Conservation (phyloP, 2,113 vertebrate species). For the Orcinus orca region DNA sequence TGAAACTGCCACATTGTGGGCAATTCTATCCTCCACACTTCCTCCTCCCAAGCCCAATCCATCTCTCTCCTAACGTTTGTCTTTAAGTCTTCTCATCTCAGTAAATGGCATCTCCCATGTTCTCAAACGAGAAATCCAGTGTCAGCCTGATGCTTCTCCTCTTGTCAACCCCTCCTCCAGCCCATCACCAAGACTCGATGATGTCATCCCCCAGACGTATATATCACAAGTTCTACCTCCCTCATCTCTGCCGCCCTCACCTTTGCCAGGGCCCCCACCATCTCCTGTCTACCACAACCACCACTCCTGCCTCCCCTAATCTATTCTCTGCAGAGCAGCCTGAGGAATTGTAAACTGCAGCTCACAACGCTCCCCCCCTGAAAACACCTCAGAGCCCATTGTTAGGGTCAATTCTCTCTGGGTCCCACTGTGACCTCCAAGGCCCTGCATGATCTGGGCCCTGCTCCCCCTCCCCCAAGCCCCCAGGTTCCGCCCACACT, state of each 20-base stretch:
- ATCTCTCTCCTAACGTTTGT: background rate
- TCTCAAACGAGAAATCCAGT: background rate
- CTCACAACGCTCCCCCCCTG: background rate
- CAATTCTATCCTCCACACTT: background rate
- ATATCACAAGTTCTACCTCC: background rate
- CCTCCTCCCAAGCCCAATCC: background rate
- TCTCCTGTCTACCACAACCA: background rate
- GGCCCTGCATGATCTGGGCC: background rate
- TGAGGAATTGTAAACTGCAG: background rate
- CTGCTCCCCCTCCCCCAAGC: rapidly evolving
- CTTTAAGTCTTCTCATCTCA: background rate
- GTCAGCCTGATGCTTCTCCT: background rate
- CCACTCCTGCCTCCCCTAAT: background rate
- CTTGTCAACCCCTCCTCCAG: background rate
- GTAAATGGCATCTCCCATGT: background rate
- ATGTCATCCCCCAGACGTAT: background rate
- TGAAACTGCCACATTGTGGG: background rate
- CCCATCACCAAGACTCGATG: background rate
- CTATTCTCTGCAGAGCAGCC: background rate
- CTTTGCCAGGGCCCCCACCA: background rate
- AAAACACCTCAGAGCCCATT: background rate
- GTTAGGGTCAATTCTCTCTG: background rate
- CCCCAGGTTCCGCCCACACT: background rate
- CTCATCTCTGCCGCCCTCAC: background rate
- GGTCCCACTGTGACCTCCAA: background rate